Conservation (phyloP, 2,113 vertebrate species). For the Herpailurus yagouaroundi region DNA sequence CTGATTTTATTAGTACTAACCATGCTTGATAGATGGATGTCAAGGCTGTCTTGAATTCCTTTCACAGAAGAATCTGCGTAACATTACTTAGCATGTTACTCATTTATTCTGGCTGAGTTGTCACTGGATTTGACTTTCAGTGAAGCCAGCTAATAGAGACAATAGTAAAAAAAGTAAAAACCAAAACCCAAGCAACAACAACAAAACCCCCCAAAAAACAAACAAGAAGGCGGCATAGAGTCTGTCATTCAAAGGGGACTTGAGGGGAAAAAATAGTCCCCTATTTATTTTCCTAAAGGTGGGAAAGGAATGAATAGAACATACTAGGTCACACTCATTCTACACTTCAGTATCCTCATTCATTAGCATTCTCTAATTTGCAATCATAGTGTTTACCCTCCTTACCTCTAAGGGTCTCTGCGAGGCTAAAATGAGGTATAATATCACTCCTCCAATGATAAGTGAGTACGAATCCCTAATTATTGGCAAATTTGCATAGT, state of each 20-base stretch:
- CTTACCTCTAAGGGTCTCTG: neutral
- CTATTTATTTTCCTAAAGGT: too few relatives aligned
- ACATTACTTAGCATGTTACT: neutral
- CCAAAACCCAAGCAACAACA: neutral
- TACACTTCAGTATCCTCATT: neutral
- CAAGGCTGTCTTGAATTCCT: neutral
- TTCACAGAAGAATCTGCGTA: neutral
- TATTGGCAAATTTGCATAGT: neutral
- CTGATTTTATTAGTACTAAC: conserved; percentile 17
- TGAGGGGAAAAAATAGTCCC: too few relatives aligned
- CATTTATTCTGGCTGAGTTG: neutral
- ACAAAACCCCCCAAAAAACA: neutral
- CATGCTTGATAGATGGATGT: conserved; percentile 44
- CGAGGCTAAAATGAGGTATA: neutral
- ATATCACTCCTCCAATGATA: neutral
- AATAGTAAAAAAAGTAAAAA: neutral
- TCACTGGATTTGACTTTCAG: conserved; percentile 25
- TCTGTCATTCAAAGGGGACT: neutral
- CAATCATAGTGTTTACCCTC: neutral
- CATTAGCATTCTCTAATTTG: neutral
- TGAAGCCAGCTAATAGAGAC: neutral
- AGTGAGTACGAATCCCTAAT: neutral
- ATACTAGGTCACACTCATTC: fast-evolving
- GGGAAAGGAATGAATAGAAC: neutral
- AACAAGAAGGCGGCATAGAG: neutral